These are phyloP conservation scores for Cynocephalus volans DNA, from an alignment of 2,113 vertebrate genomes.

Conservation along the genomic window DNA sequence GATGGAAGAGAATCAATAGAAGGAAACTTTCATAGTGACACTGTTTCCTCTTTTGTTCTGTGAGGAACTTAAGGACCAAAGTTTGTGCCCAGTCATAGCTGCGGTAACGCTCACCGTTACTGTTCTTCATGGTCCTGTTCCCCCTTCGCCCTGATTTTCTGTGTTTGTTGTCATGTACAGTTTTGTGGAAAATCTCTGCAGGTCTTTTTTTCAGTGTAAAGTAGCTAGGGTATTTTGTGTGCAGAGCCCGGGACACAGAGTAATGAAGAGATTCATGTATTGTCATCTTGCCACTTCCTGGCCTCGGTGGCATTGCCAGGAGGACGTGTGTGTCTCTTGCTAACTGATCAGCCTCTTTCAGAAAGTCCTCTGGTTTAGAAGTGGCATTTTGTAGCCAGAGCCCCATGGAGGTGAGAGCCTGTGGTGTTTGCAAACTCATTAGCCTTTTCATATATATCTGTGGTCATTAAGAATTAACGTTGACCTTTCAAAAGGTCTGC, in stretches of 20 bases:
- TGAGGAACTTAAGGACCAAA: not conserved
- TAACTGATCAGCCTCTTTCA: not conserved
- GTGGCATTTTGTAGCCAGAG: not conserved
- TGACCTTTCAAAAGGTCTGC: not conserved
- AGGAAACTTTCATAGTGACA: not conserved
- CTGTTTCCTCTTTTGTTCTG: conserved; percentile 33
- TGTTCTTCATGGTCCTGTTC: not conserved
- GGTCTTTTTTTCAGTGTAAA: not conserved
- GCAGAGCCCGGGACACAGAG: not conserved
- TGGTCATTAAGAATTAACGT: not conserved
- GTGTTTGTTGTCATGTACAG: not conserved
- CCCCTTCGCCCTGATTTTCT: not conserved
- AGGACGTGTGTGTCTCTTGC: not conserved
- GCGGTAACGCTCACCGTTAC: not conserved
- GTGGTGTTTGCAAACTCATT: no score
- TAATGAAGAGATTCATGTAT: not conserved
- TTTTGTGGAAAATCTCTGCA: not conserved
- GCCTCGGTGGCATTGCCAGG: not conserved
- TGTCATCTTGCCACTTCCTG: not conserved
- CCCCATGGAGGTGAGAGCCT: not conserved
- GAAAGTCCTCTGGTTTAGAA: not conserved
- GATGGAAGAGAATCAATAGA: not conserved
- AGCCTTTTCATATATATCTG: not conserved
- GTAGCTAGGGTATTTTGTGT: not conserved
- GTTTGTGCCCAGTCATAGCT: not conserved